Evolutionary conservation across 2,113 vertebrate genomes (phyloP), one percentile per base, ranked within the genome.

Genomic region (Alouatta palliata): DNA sequence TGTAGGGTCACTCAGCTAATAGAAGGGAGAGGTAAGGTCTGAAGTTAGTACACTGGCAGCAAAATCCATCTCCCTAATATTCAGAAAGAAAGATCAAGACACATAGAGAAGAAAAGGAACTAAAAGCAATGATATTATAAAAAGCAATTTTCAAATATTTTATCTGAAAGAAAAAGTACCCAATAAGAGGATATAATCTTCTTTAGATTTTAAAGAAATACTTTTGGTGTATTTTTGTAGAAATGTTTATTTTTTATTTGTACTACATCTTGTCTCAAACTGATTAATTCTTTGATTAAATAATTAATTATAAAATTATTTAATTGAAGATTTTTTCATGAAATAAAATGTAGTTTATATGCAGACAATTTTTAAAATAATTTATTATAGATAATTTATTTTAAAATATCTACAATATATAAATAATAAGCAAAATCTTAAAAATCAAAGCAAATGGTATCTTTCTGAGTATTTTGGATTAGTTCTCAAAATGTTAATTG

Each of bases 401-500:
- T 61, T 68, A 47, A 87, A 95, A 54, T 70, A 5, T 1, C 30
- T 56, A 56, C 85, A 86, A 75, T 64, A 0, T 3, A 52, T 49
- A 17, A 94, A 49, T 1, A 47, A 56, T 56, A 86, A 81, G 45
- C 2, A 95, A 87, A 86, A 25, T 87, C 14, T 95, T 95, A 66
- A 91, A 54, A 83, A 9, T 12, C 7, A 75, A 88, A 68, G 3
- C 21, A 56, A 45, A 13, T 90, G 43, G 11, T 6, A 64, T 7
- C 19, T 84, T 92, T 86, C 30, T 20, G 12, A 66, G 23, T 37
- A 1, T 75, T 35, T 79, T 96, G 20, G 94, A 70, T 49, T 96
- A 75, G 68, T 95, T 77, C 21, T 45, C 90, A 89, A 92, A 64
- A 87, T 85, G 85, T 94, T 96, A 92, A 90, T 87, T 95, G 54